Percentiles rank a stretch among this genome's conserved stretches.
Evolutionary conservation across 2,797 vertebrate genomes (phyloP).

Genomic region (Phoebastria nigripes): DNA sequence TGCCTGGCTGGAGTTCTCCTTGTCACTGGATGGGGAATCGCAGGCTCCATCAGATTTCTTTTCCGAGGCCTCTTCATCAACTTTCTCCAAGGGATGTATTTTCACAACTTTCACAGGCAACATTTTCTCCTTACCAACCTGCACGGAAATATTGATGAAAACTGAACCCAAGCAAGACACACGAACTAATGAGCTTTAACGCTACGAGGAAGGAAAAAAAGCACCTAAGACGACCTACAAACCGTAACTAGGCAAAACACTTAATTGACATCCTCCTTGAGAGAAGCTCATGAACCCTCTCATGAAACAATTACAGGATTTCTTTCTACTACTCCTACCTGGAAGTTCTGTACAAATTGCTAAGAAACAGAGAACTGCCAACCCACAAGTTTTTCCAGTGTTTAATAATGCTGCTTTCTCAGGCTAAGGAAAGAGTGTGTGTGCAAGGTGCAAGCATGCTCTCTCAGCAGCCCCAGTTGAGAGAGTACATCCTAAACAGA

Average conservation of each 20-base stretch:
- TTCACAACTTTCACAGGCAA: slow-evolving; percentile 87
- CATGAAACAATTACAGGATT: not conserved
- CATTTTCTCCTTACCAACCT: slow-evolving; percentile 95
- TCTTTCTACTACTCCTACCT: not conserved
- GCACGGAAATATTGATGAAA: not conserved
- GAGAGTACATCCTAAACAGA: not conserved
- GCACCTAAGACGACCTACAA: not conserved
- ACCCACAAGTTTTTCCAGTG: not conserved
- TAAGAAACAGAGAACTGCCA: not conserved
- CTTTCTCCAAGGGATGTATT: slow-evolving; percentile 88
- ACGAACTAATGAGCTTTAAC: not conserved
- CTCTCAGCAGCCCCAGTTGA: not conserved
- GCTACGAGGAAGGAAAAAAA: not conserved
- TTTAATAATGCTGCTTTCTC: not conserved
- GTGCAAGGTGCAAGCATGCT: not conserved
- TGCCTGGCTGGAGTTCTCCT: slow-evolving; percentile 90
- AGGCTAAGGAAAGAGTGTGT: not conserved
- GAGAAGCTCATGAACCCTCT: not conserved
- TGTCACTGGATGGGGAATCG: slow-evolving; percentile 97
- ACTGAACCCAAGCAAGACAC: not conserved
- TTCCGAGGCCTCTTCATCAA: slow-evolving; percentile 81
- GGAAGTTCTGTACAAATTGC: not conserved
- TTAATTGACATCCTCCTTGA: not conserved
- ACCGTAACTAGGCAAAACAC: not conserved
- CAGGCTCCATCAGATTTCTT: slow-evolving; percentile 93